Evolutionary conservation across 2,888 invertebrate species (phyloP), one percentile per base, ranked within the genome.

Genomic region (Syritta pipiens): DNA sequence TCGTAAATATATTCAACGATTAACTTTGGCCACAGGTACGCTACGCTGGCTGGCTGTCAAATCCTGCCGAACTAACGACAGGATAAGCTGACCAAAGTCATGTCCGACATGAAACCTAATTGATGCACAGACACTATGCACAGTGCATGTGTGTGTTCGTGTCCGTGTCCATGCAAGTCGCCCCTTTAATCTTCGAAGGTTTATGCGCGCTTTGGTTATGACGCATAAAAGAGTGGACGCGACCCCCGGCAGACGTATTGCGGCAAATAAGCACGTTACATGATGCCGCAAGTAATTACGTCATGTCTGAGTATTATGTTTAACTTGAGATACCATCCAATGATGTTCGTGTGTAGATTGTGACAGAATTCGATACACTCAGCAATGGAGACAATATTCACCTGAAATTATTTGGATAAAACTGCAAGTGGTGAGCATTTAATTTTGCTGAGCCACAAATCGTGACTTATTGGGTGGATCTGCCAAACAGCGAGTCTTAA

Each of bases 101-200:
- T 65, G 65, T 65, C 46, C 19, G 37, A 37, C 67, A 55, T n/a
- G 55, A 67, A 67, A 37, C 55, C 67, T 67, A 55, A 46, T 53
- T 65, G 53, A 65, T 65, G 65, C 44, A 26, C 32, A 55, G 7
- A 19, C 30, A 20, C 30, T 19, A 44, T 20, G 30, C 26, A 30
- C 4, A 37, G 6, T 14, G 4, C 5, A 6, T n/a, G n/a, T n/a
- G n/a, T n/a, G n/a, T n/a, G n/a, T n/a, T n/a, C n/a, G n/a, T n/a
- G n/a, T n/a, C 37, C 37, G 7, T n/a, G n/a, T n/a, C n/a, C 37
- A 7, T 37, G 17, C 37, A 59, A 30, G 19, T 19, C 19, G 6
- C 37, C 35, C 9, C 19, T 49, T 22, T 49, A 62, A 49, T 62
- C 40, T 40, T 40, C 14, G 49, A n/a, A 26, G 40, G 37, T 28